A percentile compares a stretch with the other conserved stretches of the same genome.
These are phyloP conservation scores for Acleris cristana DNA, from an alignment of 2,888 invertebrate species.

Conservation along the genomic window DNA sequence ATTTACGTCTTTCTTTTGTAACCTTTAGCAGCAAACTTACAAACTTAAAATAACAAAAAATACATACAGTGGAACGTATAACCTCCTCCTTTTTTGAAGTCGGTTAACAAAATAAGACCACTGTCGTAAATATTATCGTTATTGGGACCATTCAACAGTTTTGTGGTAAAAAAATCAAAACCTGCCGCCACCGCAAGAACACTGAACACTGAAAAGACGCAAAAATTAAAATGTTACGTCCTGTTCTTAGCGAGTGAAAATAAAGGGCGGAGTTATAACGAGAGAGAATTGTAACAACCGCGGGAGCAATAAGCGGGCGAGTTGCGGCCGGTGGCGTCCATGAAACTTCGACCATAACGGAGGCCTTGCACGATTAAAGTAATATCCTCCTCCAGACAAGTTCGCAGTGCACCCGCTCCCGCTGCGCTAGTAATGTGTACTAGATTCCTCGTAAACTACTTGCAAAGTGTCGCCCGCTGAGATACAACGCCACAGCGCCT, in stretches of 20 bases:
- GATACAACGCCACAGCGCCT: conserved; percentile 26
- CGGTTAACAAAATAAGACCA: no score
- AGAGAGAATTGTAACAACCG: conserved; percentile 48
- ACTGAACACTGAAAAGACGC: conserved; percentile 13
- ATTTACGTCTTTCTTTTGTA: no score
- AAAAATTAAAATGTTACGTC: conserved; percentile 32
- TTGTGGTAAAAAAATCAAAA: conserved; percentile 17
- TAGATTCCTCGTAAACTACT: conserved; percentile 56
- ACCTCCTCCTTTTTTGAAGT: no score
- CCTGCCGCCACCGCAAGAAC: conserved; percentile 13
- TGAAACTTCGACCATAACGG: conserved; percentile 67
- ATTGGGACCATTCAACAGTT: conserved; percentile 13
- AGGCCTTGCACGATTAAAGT: conserved; percentile 70
- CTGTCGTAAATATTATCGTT: background rate
- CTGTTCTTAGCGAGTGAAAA: conserved; percentile 45
- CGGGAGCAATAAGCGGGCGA: conserved; percentile 60
- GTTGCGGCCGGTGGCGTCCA: conserved; percentile 46
- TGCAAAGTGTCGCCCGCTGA: conserved; percentile 48
- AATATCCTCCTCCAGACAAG: conserved; percentile 61
- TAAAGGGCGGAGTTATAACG: conserved; percentile 51
- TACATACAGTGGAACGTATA: no score
- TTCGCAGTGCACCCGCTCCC: conserved; percentile 53
- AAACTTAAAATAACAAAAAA: no score
- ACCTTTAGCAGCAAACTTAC: no score
- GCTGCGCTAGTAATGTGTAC: conserved; percentile 55